Evolutionary conservation across 2,888 invertebrate species (phyloP), one percentile per base, ranked within the genome.

Genomic region (Eurytoma adleriae): DNA sequence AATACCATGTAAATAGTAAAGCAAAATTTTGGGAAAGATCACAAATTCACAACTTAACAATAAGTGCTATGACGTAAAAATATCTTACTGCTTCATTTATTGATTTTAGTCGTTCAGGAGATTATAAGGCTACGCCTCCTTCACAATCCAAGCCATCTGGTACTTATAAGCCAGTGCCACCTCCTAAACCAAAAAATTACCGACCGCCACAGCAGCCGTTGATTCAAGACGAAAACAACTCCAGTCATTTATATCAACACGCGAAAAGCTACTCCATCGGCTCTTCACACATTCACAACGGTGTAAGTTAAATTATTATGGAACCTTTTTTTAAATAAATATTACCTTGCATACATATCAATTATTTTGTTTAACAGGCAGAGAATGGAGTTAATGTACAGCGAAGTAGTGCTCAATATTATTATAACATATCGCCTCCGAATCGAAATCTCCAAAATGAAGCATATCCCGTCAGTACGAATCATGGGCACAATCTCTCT

Each of bases 101-200:
- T 24, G 18, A 84, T 86, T 87, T 50, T 85, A 90, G 89, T 84
- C 89, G 91, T 68, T 86, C 90, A 50, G 89, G 90, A 24, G 90
- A 91, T 84, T 91, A 90, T 85, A 91, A 91, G 83, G 88, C 90
- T 76, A 87, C 89, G 71, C 87, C 90, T 72, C 87, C 89, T 16
- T 83, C 87, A 0, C 89, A 89, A 81, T 86, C 85, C 30, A 90
- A 90, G 67, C 86, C 89, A 16, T 86, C 86, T 16, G 90, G 91
- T 79, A 92, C 93, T 1, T 97, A 97, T 91, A 97, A 97, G 90
- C 97, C 97, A 0, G 95, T 97, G 75, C 97, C 97, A 59, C 97
- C 97, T 48, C 97, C 97, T 12, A 98, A 98, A 88, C 97, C 97
- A 66, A 97, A 97, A 89, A 97, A 97, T 91, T 97, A 97, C 90